Base-by-base conservation (phyloP, 2,113 vertebrate genomes). In the Melanostigma gelatinosum region DNA sequence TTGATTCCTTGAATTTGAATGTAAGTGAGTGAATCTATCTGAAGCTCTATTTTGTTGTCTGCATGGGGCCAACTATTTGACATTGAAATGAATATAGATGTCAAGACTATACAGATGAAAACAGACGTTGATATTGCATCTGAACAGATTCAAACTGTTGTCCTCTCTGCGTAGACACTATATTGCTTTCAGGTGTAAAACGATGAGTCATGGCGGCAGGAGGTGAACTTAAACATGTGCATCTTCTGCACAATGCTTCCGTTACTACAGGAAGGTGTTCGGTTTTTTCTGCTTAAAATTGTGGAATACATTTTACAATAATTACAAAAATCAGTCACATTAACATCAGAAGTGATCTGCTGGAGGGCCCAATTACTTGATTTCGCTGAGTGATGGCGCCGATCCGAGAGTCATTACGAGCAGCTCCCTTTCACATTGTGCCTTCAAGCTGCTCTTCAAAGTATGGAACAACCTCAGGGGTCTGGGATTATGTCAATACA, bases 381-480 rank as follows among this genome's bases (percentile, higher is more conserved):
- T 40, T 64, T 60, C 4, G 13, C 11, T 62, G 55, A 80, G 68
- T 13, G 55, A 80, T 52, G n/a, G 8, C 54, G 34, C 9, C 18
- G 20, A 50, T 54, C 63, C 34, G 64, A 75, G 64, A 50, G 42
- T 50, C 72, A 24, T 72, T 68, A 27, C 62, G 13, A 16, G 18
- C 61, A 20, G 62, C 34, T 72, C 78, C 67, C 82, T 79, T 87
- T 82, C 78, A 60, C 6, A 60, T 57, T 22, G 22, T 24, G 76
- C 40, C 38, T 70, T 71, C 58, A 58, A 20, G 78, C 77, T 75
- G 70, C 34, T 63, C 57, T 27, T 75, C 65, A 75, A 54, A 80
- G 68, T 64, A 36, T 29, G 16, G 16, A 34, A 11, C 74, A 1
- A 5, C 60, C 79, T 46, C 76, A 24, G 4, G 54, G 66, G 52